Percentiles rank a stretch among this genome's conserved stretches.
phyloP scores from a whole-genome alignment of 2,888 invertebrate genomes.

The Acrobasis consociella region DNA sequence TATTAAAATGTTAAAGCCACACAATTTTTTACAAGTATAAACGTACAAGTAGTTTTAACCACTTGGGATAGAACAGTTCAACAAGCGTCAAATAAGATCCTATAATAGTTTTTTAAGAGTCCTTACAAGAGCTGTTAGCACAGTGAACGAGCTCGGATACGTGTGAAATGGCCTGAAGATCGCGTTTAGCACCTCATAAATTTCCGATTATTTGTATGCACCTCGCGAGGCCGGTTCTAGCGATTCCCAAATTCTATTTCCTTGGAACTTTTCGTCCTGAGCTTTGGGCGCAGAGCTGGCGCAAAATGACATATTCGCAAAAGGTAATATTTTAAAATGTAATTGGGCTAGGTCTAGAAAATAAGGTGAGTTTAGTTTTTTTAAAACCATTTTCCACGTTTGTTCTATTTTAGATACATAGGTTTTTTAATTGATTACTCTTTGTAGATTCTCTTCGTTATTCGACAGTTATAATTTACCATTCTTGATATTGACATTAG shows the following conservation, averaged over 20 bases:
- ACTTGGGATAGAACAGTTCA: not conserved
- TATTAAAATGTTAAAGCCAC: too few species aligned
- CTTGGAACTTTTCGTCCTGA: constrained; percentile 19
- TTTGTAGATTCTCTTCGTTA: too few species aligned
- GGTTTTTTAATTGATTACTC: too few species aligned
- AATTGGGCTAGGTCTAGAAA: too few species aligned
- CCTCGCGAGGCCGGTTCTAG: constrained; percentile 22
- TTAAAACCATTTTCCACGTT: too few species aligned
- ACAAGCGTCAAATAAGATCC: not conserved
- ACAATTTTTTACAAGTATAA: not conserved
- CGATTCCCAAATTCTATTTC: constrained; percentile 28
- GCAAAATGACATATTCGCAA: not conserved
- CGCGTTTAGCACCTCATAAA: constrained; percentile 25
- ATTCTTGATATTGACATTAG: too few species aligned
- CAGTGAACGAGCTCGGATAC: constrained; percentile 9
- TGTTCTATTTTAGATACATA: too few species aligned
- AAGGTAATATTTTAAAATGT: not conserved
- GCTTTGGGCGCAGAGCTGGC: constrained; percentile 4
- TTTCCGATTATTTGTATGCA: constrained; percentile 30
- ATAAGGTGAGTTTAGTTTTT: too few species aligned
- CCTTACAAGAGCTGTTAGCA: not conserved
- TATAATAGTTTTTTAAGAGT: not conserved
- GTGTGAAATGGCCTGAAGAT: not conserved
- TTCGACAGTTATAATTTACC: too few species aligned
- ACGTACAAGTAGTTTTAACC: not conserved